These are phyloP conservation scores for Elysia crispata DNA, from an alignment of 2,888 invertebrate species.

Conservation along the genomic window DNA sequence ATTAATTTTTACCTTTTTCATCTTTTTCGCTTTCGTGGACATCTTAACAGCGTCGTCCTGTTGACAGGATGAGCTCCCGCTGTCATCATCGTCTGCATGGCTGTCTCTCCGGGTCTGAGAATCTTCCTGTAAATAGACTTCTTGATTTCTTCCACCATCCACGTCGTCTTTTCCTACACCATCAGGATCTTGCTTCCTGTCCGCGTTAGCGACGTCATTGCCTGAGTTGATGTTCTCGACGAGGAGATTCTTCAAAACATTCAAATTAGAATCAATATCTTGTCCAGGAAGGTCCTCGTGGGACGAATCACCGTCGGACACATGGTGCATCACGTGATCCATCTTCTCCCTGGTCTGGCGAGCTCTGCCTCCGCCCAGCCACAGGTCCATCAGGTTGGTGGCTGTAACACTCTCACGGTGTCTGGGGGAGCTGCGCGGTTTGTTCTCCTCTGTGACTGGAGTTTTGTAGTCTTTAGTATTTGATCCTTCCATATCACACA, in stretches of 20 bases:
- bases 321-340: not conserved
- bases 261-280: not conserved
- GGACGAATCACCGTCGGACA: not conserved
- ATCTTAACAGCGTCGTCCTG: not conserved
- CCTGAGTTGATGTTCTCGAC: not conserved
- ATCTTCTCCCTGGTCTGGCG: not conserved
- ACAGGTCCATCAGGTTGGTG: conserved; percentile 13
- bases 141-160: not conserved
- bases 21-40: not conserved
- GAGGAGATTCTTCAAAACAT: not conserved
- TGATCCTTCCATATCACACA: too few species aligned
- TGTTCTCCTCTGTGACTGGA: too few species aligned
- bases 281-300: not conserved
- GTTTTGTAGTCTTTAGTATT: too few species aligned
- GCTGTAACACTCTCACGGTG: not conserved
- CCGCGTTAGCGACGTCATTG: too few species aligned
- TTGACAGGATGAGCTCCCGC: not conserved
- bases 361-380: not conserved
- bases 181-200: too few species aligned
- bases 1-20: not conserved
- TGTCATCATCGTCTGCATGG: not conserved
- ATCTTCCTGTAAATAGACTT: not conserved
- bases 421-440: too few species aligned
- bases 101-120: not conserved
- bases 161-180: not conserved